Evolutionary conservation across 2,888 invertebrate species (phyloP).

Genomic region (Argyresthia albistria): DNA sequence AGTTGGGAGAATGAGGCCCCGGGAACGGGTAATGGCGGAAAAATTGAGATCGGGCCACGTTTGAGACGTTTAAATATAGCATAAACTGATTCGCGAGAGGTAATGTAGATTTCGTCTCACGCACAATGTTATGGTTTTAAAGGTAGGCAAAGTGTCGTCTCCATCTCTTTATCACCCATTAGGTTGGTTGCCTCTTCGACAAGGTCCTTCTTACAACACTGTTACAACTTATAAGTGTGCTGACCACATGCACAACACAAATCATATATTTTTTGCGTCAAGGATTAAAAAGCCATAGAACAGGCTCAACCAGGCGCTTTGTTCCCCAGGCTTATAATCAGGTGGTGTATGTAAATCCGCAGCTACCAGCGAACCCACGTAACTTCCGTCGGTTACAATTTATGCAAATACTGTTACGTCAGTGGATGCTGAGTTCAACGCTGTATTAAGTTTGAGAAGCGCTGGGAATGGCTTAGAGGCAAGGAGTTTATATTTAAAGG

Average conservation of each 20-base stretch:
- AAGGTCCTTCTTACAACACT: no score
- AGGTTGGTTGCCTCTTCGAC: no score
- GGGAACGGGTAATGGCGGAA: conserved; percentile 39
- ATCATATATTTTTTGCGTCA: background rate
- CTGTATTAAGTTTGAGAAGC: conserved; percentile 2
- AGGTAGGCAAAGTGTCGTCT: no score
- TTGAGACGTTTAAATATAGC: no score
- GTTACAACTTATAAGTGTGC: no score
- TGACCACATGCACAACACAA: no score
- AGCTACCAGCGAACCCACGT: background rate
- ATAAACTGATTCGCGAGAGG: no score
- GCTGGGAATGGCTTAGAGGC: background rate
- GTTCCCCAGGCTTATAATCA: background rate
- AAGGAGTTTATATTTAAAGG: no score
- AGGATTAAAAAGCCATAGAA: background rate
- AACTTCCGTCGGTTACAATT: background rate
- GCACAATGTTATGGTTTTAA: no score
- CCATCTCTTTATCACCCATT: no score
- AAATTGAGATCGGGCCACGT: conserved; percentile 16
- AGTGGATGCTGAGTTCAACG: background rate
- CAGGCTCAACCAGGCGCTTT: background rate
- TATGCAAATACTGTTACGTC: conserved; percentile 2
- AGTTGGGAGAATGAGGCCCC: conserved; percentile 58
- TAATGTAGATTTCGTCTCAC: no score
- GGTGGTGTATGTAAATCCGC: conserved; percentile 1